phyloP scores from a whole-genome alignment of 2,113 vertebrate genomes.

The Neopipo cinnamomea region DNA sequence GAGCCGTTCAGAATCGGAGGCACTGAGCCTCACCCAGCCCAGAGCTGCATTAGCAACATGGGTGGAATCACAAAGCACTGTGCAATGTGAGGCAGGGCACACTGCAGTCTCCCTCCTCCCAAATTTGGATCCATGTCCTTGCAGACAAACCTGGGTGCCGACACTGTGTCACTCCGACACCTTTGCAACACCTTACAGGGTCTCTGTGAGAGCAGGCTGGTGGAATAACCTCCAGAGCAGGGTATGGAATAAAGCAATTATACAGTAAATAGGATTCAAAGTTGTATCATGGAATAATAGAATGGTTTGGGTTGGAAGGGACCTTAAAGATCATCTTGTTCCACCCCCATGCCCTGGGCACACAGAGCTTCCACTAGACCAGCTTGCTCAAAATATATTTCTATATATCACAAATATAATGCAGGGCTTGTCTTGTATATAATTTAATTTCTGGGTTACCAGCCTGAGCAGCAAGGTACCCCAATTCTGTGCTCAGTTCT shows the following conservation, averaged over 20 bases:
- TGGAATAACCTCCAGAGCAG: not conserved
- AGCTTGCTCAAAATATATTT: not conserved
- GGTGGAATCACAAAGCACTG: not conserved
- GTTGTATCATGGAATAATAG: not conserved
- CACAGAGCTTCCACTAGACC: not conserved
- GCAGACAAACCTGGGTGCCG: not conserved
- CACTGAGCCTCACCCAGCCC: not conserved
- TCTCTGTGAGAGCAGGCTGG: not conserved
- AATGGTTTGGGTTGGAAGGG: not conserved
- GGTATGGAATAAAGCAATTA: not conserved
- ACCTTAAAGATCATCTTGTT: not conserved
- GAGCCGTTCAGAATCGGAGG: not conserved
- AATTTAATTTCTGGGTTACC: not conserved
- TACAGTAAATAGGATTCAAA: not conserved
- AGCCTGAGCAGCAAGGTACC: not conserved
- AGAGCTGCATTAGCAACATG: not conserved
- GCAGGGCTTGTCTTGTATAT: not conserved
- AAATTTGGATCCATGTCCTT: not conserved
- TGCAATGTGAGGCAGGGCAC: not conserved
- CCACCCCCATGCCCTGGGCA: not conserved
- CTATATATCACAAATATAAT: not conserved
- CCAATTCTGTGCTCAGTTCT: not conserved
- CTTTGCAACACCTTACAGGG: not conserved
- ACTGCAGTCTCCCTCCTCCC: not conserved
- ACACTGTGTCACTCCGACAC: not conserved